Evolutionary conservation across 2,113 vertebrate species (phyloP).

Genomic region (Salvelinus sp.): DNA sequence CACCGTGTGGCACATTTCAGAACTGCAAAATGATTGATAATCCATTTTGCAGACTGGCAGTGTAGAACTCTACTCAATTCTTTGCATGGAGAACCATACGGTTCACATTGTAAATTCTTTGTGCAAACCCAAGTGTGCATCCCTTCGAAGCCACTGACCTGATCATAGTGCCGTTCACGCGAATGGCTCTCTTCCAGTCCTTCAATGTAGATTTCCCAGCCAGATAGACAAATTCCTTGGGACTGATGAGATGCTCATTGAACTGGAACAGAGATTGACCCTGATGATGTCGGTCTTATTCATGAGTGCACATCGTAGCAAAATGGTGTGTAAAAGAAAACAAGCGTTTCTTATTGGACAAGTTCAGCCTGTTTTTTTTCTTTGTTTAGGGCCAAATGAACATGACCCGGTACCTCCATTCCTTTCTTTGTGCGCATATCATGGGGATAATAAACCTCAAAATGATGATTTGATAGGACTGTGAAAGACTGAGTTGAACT

Average conservation of each 20-base stretch:
- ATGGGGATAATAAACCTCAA: too few species aligned
- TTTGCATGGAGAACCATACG: neutral
- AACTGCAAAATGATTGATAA: neutral
- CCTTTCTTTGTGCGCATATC: too few species aligned
- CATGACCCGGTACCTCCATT: too few species aligned
- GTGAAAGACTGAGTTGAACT: neutral
- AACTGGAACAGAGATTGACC: conserved; percentile 73
- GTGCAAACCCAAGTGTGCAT: neutral
- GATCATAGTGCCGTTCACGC: conserved; percentile 96
- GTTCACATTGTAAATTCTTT: neutral
- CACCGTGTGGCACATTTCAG: conserved; percentile 5
- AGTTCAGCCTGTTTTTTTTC: too few species aligned
- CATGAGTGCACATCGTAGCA: too few species aligned
- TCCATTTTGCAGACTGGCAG: neutral
- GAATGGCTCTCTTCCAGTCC: conserved; percentile 98
- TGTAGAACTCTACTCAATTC: neutral
- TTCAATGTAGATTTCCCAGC: conserved; percentile 97
- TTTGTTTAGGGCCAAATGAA: too few species aligned
- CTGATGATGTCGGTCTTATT: too few species aligned
- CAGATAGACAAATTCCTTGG: conserved; percentile 97
- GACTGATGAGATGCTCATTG: conserved; percentile 91
- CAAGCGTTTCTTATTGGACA: too few species aligned
- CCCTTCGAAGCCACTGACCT: conserved; percentile 72
- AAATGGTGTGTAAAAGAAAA: too few species aligned
- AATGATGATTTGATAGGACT: neutral